phyloP scores from a whole-genome alignment of 2,888 invertebrate genomes.

The Mechanitis messenoides region DNA sequence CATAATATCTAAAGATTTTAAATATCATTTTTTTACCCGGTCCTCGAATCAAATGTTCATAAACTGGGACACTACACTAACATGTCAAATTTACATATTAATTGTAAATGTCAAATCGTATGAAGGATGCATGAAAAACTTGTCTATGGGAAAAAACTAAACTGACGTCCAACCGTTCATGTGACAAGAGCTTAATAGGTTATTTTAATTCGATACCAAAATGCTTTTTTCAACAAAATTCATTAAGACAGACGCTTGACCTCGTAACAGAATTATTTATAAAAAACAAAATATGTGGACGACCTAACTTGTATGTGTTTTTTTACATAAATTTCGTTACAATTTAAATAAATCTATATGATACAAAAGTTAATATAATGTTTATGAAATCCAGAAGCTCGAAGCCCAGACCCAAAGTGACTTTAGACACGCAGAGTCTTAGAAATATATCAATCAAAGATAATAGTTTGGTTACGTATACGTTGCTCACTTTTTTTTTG shows the following conservation, averaged over 20 bases:
- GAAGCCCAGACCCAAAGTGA: constrained; percentile 25
- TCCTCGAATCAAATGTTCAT: constrained; percentile 3
- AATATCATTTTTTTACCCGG: too few relatives aligned
- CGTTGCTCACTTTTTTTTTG: constrained; percentile 39
- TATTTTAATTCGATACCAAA: constrained; percentile 57
- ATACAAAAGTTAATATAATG: constrained; percentile 14
- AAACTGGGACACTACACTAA: constrained; percentile 31
- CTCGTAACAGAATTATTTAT: background rate
- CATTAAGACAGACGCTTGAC: constrained; percentile 45
- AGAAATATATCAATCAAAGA: constrained; percentile 16
- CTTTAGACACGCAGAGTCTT: constrained; percentile 21
- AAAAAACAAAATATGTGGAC: too few relatives aligned
- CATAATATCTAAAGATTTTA: too few relatives aligned
- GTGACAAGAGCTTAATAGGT: constrained; percentile 65
- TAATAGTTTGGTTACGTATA: constrained; percentile 38
- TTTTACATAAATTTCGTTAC: background rate
- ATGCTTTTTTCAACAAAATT: constrained; percentile 28
- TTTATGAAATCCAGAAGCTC: constrained; percentile 20
- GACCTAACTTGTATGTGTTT: too few relatives aligned
- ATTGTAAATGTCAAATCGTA: constrained; percentile 34
- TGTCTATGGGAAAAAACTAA: constrained; percentile 50
- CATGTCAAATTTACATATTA: constrained; percentile 36
- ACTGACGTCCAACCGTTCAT: constrained; percentile 57
- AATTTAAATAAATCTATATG: background rate
- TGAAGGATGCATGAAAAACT: constrained; percentile 27